Conservation (phyloP, 2,113 vertebrate genomes). For the Lophotis ruficrista region DNA sequence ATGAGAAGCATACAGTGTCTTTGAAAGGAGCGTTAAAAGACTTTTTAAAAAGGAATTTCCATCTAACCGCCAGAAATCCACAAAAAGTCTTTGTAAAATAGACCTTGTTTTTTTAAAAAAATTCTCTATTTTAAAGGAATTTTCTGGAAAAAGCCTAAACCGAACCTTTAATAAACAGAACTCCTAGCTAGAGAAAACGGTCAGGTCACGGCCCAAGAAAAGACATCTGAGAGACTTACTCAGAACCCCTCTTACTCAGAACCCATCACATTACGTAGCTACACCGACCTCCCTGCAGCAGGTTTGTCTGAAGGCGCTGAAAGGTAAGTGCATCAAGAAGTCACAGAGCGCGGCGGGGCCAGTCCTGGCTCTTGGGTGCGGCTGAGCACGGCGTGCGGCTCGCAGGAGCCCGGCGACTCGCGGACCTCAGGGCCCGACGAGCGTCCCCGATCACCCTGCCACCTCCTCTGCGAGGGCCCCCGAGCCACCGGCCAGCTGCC, state of each 20-base stretch:
- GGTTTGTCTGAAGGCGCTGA: neutral
- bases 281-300: neutral
- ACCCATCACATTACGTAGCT: fast-evolving
- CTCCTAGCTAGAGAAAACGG: neutral
- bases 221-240: neutral
- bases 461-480: neutral
- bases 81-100: neutral
- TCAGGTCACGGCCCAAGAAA: neutral
- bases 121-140: neutral
- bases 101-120: neutral
- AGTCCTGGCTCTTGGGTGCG: neutral
- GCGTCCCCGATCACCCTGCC: neutral
- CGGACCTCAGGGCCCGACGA: neutral
- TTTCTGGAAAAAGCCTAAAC: constrained; percentile 21
- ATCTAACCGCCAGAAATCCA: constrained; percentile 21
- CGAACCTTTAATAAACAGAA: neutral
- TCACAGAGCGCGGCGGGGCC: neutral
- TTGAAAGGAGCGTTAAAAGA: neutral
- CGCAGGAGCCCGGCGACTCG: too few relatives aligned
- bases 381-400: neutral
- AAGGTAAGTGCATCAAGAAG: neutral
- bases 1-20: neutral
- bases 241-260: neutral
- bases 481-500: neutral
- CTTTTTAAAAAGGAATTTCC: constrained; percentile 5